Percentiles rank a stretch among this genome's conserved stretches.
Evolutionary conservation across 2,113 vertebrate genomes (phyloP).

Genomic region (Climacteris rufus): DNA sequence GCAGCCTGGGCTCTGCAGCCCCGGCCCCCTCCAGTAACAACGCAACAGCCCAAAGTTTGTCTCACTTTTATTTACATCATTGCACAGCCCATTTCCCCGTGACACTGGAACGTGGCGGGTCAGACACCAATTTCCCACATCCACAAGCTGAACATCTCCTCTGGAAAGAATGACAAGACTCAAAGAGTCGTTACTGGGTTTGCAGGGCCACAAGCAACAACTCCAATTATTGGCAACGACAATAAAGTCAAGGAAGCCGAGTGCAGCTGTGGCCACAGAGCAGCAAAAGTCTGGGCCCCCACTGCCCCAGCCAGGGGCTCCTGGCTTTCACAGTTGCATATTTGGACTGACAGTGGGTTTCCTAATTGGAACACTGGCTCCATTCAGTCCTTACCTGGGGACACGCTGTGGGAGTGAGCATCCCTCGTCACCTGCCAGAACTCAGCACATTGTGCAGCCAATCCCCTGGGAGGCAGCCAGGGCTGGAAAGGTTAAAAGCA

Average conservation of each 20-base stretch:
- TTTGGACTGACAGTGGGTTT: neutral
- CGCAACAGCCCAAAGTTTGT: neutral
- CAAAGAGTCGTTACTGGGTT: neutral
- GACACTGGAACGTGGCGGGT: neutral
- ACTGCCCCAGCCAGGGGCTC: neutral
- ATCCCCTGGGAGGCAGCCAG: neutral
- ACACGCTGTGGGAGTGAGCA: accelerated
- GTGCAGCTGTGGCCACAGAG: accelerated
- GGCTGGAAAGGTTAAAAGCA: neutral
- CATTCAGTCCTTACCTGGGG: neutral
- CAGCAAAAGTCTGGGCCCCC: neutral
- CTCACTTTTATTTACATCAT: constrained; percentile 63
- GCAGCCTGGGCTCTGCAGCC: neutral
- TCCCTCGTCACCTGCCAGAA: neutral
- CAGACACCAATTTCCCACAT: neutral
- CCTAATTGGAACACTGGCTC: neutral
- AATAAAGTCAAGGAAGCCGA: neutral
- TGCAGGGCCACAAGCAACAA: constrained; percentile 1
- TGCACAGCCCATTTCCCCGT: constrained; percentile 46
- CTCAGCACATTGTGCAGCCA: accelerated
- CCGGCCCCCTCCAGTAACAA: neutral
- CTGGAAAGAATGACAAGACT: neutral
- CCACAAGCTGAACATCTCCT: neutral
- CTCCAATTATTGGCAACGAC: neutral
- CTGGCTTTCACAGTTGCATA: constrained; percentile 5